These are phyloP conservation scores for Lycaon pictus DNA, from an alignment of 2,113 vertebrate species.

Conservation along the genomic window DNA sequence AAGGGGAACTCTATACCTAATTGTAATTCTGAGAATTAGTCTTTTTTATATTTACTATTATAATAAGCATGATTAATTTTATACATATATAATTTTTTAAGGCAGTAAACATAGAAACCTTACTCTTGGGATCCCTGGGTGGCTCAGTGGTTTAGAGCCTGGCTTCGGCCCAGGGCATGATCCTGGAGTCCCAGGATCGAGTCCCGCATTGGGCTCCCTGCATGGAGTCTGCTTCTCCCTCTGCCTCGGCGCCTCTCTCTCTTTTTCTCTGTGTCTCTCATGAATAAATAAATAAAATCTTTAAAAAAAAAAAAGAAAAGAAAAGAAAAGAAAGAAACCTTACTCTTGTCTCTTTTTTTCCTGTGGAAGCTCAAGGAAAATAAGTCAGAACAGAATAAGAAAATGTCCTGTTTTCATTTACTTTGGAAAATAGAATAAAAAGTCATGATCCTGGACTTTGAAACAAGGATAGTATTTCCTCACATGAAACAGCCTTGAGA, in stretches of 20 bases:
- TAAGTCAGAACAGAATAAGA: slow-evolving; percentile 29
- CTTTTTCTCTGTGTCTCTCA: too few species aligned
- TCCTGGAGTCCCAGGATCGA: too few species aligned
- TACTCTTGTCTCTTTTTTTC: neutral
- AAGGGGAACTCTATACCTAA: neutral
- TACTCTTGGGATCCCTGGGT: neutral
- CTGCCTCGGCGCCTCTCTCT: too few species aligned
- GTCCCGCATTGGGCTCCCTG: too few species aligned
- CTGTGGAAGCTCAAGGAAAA: slow-evolving; percentile 27
- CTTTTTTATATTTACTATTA: slow-evolving; percentile 17
- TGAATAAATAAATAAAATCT: too few species aligned
- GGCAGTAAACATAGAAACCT: neutral
- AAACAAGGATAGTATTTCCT: slow-evolving; percentile 10
- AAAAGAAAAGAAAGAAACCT: neutral
- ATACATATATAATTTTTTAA: neutral
- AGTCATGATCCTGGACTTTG: slow-evolving; percentile 14
- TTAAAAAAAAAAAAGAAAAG: too few species aligned
- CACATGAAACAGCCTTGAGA: neutral
- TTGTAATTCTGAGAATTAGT: slow-evolving; percentile 39
- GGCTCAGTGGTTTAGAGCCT: too few species aligned
- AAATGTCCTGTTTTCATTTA: slow-evolving; percentile 33
- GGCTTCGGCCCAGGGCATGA: too few species aligned
- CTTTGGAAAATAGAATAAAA: slow-evolving; percentile 27
- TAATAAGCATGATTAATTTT: neutral
- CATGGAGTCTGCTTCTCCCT: too few species aligned